phyloP scores from a whole-genome alignment of 2,113 vertebrate species.

The Chitala chitala region DNA sequence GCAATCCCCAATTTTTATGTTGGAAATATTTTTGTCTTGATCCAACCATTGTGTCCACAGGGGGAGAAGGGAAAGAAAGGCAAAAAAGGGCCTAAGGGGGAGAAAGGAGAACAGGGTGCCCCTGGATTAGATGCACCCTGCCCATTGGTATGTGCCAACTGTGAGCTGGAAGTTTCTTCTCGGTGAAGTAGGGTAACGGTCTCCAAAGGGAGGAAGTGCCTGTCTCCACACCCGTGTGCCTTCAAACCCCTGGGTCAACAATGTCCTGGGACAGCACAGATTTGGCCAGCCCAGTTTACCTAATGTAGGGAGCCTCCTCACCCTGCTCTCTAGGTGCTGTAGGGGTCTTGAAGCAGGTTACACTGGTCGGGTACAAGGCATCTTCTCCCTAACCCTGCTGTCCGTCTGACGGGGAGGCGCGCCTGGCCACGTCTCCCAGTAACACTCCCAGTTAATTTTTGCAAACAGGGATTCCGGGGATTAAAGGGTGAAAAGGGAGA shows the following conservation, averaged over 20 bases:
- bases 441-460: conserved; percentile 97
- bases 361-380: conserved; percentile 44
- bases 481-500: conserved; percentile 99
- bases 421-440: conserved; percentile 63
- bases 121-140: conserved; percentile 99
- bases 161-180: conserved; percentile 55
- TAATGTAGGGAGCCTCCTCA: too few species aligned
- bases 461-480: conserved; percentile 99
- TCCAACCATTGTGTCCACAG: conserved; percentile 93
- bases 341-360: not conserved
- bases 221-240: conserved; percentile 10
- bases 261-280: not conserved
- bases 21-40: conserved; percentile 65
- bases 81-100: conserved; percentile 99
- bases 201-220: conserved; percentile 55
- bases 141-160: conserved; percentile 93
- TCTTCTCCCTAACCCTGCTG: conserved; percentile 61
- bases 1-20: conserved; percentile 21
- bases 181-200: conserved; percentile 42
- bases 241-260: not conserved
- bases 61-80: conserved; percentile 99
- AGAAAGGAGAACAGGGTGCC: conserved; percentile 99
- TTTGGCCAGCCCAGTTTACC: too few species aligned
- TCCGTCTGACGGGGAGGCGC: conserved; percentile 49
- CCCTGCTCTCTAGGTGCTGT: not conserved